These are phyloP conservation scores for Cladorhizidae sp. DNA, from an alignment of 37 sponge, comb jelly and placozoan genomes.

Conservation along the genomic window DNA sequence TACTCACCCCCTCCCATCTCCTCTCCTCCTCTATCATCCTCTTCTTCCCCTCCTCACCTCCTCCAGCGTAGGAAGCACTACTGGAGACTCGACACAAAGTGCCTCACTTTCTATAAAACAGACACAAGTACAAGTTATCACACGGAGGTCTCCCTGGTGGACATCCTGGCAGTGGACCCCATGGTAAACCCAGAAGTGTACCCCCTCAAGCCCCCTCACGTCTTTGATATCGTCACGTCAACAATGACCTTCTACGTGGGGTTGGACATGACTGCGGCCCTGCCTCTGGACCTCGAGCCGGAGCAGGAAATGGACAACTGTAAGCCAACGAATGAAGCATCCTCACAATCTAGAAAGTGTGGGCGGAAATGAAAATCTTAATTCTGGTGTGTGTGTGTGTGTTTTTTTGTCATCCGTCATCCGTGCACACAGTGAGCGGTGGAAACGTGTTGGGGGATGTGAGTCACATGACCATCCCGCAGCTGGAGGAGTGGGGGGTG, in stretches of 20 bases:
- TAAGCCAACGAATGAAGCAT: background rate
- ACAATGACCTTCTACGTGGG: conserved; percentile 76
- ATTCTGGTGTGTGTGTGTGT: background rate
- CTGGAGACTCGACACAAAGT: conserved; percentile 86
- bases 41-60: background rate
- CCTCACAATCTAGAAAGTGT: background rate
- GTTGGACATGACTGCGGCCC: conserved; percentile 74
- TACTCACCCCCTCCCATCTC: no score
- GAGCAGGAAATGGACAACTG: background rate
- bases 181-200: conserved; percentile 64
- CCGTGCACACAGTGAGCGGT: background rate
- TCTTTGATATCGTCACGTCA: conserved; percentile 86
- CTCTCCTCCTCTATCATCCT: no score
- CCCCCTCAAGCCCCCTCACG: conserved; percentile 75
- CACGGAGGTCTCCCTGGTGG: conserved; percentile 71
- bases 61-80: conserved; percentile 79
- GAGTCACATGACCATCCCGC: conserved; percentile 28
- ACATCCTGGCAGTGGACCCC: conserved; percentile 83
- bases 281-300: conserved; percentile 47
- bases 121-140: conserved; percentile 47
- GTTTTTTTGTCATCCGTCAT: background rate
- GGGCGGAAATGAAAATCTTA: background rate
- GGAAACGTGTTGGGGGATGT: conserved; percentile 47
- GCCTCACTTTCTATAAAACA: conserved; percentile 69
- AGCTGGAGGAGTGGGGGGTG: conserved; percentile 80